Conservation (phyloP, 2,113 vertebrate species). For the Grus americana region DNA sequence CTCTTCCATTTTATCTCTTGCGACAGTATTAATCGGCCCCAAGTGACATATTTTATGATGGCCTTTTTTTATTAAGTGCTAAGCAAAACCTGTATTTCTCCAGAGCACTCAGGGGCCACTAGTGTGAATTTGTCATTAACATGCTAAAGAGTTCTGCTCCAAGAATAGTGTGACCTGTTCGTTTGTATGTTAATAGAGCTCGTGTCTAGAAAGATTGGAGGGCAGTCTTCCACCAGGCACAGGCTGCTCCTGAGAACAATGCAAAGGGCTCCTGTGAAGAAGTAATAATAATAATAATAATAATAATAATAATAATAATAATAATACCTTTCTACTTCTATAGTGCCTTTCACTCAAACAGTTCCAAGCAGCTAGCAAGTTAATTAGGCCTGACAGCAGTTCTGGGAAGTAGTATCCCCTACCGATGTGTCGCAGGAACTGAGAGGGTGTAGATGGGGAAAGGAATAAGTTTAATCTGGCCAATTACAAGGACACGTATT, state of each 20-base stretch:
- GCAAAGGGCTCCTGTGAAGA: background rate
- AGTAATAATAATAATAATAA: background rate
- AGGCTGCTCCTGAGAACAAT: background rate
- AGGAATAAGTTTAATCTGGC: background rate
- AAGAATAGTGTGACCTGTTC: conserved; percentile 62
- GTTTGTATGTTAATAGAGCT: conserved; percentile 56
- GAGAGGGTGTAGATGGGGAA: background rate
- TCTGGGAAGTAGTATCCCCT: background rate
- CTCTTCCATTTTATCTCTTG: conserved; percentile 19
- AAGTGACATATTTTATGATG: conserved; percentile 36
- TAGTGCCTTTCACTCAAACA: background rate
- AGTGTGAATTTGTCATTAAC: conserved; percentile 68
- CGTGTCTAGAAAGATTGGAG: conserved; percentile 7
- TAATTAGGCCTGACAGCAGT: background rate
- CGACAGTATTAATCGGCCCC: background rate
- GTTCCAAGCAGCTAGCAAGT: background rate
- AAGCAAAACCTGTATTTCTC: conserved; percentile 63
- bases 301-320: background rate
- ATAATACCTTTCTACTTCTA: background rate
- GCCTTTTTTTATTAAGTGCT: conserved; percentile 52
- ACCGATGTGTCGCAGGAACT: background rate
- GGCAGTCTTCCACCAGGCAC: background rate
- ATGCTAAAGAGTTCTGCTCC: conserved; percentile 71
- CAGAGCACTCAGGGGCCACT: conserved; percentile 48
- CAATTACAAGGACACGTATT: background rate